Evolutionary conservation across 2,888 invertebrate species (phyloP), one percentile per base, ranked within the genome.

Genomic region (Sympetrum striolatum): DNA sequence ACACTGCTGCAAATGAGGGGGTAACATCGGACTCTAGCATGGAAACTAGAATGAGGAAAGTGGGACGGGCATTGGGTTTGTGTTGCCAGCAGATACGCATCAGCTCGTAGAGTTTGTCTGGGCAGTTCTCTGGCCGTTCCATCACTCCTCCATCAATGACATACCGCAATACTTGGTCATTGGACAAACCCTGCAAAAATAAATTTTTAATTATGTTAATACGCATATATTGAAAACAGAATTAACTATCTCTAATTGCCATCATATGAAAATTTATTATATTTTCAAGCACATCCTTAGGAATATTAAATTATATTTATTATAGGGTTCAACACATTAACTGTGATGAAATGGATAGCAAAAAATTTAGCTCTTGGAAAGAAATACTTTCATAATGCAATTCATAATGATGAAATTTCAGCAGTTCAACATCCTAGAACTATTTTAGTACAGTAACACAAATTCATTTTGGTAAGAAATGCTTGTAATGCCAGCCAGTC

Each of bases 71-170:
- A 60, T 95, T 94, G 0, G 98, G 96, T 92, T 97, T 96, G 94
- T 97, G 97, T 92, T 96, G 96, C 99, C 99, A 99, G 94, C 99
- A 99, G 91, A 95, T 95, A 92, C 96, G 95, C 99, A 99, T 99
- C 92, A 99, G 94, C 92, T 96, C 96, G 94, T 98, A 98, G 93
- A 99, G 95, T 92, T 97, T 96, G 93, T 98, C 97, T 1, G 99
- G 99, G 94, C 99, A 99, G 94, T 98, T 98, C 94, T 98, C 98
- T 0, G 99, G 99, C 91, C 97, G 96, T 94, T 98, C 98, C 98
- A 99, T 98, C 81, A 98, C 97, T 90, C 98, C 97, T 90, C 98
- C 98, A 92, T 97, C 97, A 92, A 97, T 97, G 91, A 99, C 98
- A 94, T 97, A 98, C 25, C 97, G 96, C 92, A 98, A 94, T 91